phyloP scores from a whole-genome alignment of 2,797 vertebrate genomes.

The Coregonus sp. region DNA sequence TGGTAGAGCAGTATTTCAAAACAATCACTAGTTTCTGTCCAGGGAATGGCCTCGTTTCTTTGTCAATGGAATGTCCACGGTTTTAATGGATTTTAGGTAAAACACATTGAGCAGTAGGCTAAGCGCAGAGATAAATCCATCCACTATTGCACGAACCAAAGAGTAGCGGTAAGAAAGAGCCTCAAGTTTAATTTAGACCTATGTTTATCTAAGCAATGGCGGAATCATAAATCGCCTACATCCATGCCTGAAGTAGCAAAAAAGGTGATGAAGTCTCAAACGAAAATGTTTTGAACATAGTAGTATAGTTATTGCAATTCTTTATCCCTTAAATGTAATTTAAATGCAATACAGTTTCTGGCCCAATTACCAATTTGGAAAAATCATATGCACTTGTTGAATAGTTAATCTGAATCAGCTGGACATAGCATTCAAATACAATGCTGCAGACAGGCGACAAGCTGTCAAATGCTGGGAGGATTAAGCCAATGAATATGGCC shows the following conservation, averaged over 20 bases:
- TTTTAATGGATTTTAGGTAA: background rate
- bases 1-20: constrained; percentile 55
- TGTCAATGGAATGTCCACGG: background rate
- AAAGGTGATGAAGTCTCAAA: no score
- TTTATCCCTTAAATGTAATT: background rate
- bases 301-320: background rate
- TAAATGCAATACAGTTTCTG: background rate
- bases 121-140: background rate
- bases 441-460: constrained; percentile 39
- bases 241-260: no score
- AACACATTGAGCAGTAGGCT: background rate
- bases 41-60: constrained; percentile 12
- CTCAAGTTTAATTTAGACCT: background rate
- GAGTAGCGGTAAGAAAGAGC: background rate
- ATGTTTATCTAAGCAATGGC: background rate
- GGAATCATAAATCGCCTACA: background rate
- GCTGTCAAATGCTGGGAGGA: constrained; percentile 54
- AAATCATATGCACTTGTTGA: background rate
- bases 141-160: background rate
- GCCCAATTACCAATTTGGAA: background rate
- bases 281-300: background rate
- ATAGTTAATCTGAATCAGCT: background rate
- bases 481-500: constrained; percentile 53
- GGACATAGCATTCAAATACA: background rate
- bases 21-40: constrained; percentile 47